Evolutionary conservation across 2,888 invertebrate genomes (phyloP), one percentile per base, ranked within the genome.

Genomic region (Phaedon cochleariae): DNA sequence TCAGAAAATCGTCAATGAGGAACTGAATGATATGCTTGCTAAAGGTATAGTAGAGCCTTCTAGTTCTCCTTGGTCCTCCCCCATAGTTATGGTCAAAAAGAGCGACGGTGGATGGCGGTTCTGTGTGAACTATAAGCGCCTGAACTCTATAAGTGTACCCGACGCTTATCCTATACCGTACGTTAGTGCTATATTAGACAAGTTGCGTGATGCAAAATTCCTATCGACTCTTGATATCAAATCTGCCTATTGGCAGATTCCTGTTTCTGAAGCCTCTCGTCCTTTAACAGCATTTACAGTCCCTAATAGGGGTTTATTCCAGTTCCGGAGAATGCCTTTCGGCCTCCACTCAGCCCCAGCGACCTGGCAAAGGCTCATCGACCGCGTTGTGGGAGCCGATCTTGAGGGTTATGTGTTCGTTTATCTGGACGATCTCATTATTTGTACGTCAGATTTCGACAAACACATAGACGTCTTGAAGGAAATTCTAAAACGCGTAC

Each of bases 331-430:
- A 0, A 68, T 78, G 72, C 73, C 76, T 0, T 74, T 75, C 22
- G 76, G 76, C 0, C 31, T 77, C 0, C 68, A 67, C 6, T 69
- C 71, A 7, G 69, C 76, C 0, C 75, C 67, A 4, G 62, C 62
- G 0, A 57, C 58, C 1, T 69, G 63, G 55, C 66, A 70, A 21
- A 10, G 67, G 0, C 53, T 70, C 4, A 69, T 69, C 1, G 70
- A 70, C 41, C 46, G 57, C 0, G 60, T 74, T 0, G 21, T 77
- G 0, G 73, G 73, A 0, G 54, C 67, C 0, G 74, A 74, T 22
- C 41, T 73, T 12, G 70, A 71, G 41, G 70, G 70, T 7, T 49
- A 70, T 46, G 62, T 69, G 0, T 75, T 74, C 21, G 71, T 68
- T 1, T 77, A 77, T 49, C 52, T 75, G 10, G 62, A 65, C 26